phyloP scores from a whole-genome alignment of 1,140 invertebrate species.

The Drosophila mojavensis region DNA sequence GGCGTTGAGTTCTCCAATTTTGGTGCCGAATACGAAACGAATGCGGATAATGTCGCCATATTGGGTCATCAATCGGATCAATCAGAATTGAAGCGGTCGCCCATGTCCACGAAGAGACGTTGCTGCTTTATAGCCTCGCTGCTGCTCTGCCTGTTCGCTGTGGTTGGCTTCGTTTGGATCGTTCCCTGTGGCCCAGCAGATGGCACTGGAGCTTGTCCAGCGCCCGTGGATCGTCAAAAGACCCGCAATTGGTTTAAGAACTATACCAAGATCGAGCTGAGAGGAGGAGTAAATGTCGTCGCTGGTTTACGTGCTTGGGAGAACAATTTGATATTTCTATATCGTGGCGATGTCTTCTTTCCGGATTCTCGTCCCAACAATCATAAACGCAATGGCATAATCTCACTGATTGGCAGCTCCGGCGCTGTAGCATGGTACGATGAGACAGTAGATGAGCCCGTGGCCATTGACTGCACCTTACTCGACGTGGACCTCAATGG shows the following conservation, averaged over 20 bases:
- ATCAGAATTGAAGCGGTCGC: slow-evolving; percentile 70
- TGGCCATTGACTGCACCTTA: slow-evolving; percentile 88
- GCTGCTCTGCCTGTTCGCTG: slow-evolving; percentile 88
- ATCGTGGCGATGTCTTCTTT: slow-evolving; percentile 87
- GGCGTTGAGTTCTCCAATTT: slow-evolving; percentile 75
- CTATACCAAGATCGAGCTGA: slow-evolving; percentile 89
- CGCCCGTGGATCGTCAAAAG: slow-evolving; percentile 85
- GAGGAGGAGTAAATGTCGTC: slow-evolving; percentile 89
- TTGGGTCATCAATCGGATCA: slow-evolving; percentile 51
- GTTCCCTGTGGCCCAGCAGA: slow-evolving; percentile 88
- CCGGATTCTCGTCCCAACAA: slow-evolving; percentile 84
- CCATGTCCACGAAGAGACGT: slow-evolving; percentile 87
- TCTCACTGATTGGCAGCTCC: slow-evolving; percentile 87
- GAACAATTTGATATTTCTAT: slow-evolving; percentile 89
- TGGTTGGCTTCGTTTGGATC: slow-evolving; percentile 90
- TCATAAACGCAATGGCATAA: slow-evolving; percentile 85
- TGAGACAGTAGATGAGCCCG: slow-evolving; percentile 87
- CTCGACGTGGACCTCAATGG: slow-evolving; percentile 89
- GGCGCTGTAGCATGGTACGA: slow-evolving; percentile 88
- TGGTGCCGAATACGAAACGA: slow-evolving; percentile 75
- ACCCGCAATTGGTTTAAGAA: slow-evolving; percentile 89
- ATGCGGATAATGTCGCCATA: slow-evolving; percentile 80
- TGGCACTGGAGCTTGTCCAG: slow-evolving; percentile 86
- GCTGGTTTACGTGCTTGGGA: slow-evolving; percentile 86
- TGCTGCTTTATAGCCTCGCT: slow-evolving; percentile 88